These are phyloP conservation scores for Ianthella basta DNA, from an alignment of 37 sponge, comb jelly and placozoan species.

Conservation along the genomic window DNA sequence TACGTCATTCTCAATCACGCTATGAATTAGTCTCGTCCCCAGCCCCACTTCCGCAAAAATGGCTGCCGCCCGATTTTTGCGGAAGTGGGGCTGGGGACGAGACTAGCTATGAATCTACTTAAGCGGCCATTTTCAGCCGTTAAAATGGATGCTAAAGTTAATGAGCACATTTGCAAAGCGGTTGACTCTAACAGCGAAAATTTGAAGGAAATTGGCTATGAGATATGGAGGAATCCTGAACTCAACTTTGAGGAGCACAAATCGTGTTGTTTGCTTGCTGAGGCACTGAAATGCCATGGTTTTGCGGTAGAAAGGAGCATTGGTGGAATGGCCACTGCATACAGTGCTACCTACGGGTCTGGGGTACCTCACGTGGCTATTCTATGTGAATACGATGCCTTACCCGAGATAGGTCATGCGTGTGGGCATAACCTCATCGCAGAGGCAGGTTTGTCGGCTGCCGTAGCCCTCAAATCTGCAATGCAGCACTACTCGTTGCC, in stretches of 20 bases:
- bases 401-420: conserved; percentile 42
- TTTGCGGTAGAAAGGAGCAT: not conserved
- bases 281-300: not conserved
- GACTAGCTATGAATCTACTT: not conserved
- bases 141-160: not conserved
- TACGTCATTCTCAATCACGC: no score
- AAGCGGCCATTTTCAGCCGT: not conserved
- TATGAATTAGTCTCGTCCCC: no score
- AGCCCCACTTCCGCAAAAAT: no score
- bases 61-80: no score
- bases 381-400: conserved; percentile 43
- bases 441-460: conserved; percentile 84
- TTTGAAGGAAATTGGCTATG: conserved; percentile 47
- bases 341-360: conserved; percentile 7
- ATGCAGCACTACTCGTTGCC: conserved; percentile 26
- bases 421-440: conserved; percentile 82
- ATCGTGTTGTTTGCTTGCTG: not conserved
- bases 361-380: not conserved
- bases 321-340: conserved; percentile 26
- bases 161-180: not conserved
- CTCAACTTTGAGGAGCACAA: not conserved
- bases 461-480: conserved; percentile 69
- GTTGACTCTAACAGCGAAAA: not conserved
- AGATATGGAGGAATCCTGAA: conserved; percentile 67
- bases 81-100: not conserved